phyloP scores from a whole-genome alignment of 2,113 vertebrate species.

The Pseudorectes ferrugineus region DNA sequence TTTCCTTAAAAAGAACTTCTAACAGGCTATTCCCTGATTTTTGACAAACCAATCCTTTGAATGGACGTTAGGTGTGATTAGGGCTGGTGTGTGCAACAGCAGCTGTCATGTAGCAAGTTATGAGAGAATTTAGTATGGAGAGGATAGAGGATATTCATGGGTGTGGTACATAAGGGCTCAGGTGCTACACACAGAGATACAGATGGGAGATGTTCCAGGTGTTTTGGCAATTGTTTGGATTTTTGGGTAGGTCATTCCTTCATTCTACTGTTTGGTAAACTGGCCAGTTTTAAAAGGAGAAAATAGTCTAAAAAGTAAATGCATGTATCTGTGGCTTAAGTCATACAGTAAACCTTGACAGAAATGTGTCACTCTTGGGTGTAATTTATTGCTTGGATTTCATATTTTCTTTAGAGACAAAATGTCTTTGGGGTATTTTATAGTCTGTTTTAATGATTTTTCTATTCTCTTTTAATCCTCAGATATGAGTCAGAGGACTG shows the following conservation, averaged over 20 bases:
- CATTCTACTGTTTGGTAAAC: neutral
- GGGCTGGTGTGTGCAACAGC: neutral
- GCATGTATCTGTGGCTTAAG: neutral
- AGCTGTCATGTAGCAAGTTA: neutral
- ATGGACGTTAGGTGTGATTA: neutral
- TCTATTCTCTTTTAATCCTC: neutral
- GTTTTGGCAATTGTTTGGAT: neutral
- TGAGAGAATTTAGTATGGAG: neutral
- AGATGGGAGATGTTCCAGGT: neutral
- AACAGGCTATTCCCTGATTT: neutral
- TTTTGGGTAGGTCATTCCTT: neutral
- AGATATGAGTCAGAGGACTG: conserved; percentile 76
- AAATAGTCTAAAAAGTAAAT: neutral
- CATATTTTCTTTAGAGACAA: neutral
- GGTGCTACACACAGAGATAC: neutral
- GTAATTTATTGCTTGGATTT: neutral
- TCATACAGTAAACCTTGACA: neutral
- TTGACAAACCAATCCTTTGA: neutral
- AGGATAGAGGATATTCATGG: neutral
- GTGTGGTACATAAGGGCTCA: neutral
- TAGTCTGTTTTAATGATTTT: neutral
- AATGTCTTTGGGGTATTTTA: neutral
- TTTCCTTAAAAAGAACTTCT: neutral
- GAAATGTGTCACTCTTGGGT: neutral
- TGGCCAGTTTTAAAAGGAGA: neutral